Evolutionary conservation across 2,113 vertebrate genomes (phyloP), one percentile per base, ranked within the genome.

Genomic region (Puntigrus tetrazona): DNA sequence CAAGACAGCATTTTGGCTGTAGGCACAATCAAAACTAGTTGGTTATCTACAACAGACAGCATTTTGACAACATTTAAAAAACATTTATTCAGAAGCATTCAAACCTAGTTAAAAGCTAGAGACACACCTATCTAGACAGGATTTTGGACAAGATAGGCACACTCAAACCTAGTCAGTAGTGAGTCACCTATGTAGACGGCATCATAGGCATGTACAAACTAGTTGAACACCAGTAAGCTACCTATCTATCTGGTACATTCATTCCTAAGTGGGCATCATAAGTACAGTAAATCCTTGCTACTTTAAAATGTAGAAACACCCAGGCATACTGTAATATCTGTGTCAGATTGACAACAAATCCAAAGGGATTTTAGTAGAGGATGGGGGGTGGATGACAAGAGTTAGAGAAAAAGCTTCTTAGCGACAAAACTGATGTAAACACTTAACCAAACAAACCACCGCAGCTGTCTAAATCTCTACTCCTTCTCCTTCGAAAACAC

Each of bases 361-460:
- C 20, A 7, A 45, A 73, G 9, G 36, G 3, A 59, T 16, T 36
- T 20, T 8, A 78, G 31, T 29, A 55, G 27, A 63, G 13, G 8
- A 11, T 20, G 22, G 89, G 88, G 82, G 84, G 65, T 52, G 45
- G 87, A 78, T 75, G 36, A 90, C 91, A 86, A 92, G 89, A 91
- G 90, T 84, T 86, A 88, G 88, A 88, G 92, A 91, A 92, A 85
- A 86, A 90, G 91, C 84, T 90, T 90, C 91, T 90, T 85, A 85
- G 4, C 22, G 25, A 11, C 5, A 34, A 38, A 38, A 72, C 45
- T 63, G 63, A 31, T 22, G 38, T 36, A 36, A 55, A 45, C 45
- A 14, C 50, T 61, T 75, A 74, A 14, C 55, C 57, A 36, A 38
- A 61, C 52, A 57, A 9, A 57, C 6, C 25, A 18, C 55, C 11